These are phyloP conservation scores for Lampropteryx suffumata DNA, from an alignment of 2,888 invertebrate species.

Conservation along the genomic window DNA sequence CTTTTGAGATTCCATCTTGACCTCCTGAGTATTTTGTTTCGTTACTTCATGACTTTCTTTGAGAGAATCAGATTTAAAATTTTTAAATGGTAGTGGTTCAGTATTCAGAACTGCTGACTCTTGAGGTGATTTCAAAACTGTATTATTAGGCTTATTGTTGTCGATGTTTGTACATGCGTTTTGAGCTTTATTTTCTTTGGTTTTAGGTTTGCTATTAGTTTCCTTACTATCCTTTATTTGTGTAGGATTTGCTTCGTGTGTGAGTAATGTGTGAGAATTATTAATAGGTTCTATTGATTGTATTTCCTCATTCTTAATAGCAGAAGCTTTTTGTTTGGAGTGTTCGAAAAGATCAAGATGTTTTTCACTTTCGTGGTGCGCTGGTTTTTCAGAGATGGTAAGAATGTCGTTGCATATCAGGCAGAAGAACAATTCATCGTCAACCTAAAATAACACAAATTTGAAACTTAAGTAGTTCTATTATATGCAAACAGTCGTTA, in stretches of 20 bases:
- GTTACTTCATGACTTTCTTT: neutral
- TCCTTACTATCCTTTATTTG: neutral
- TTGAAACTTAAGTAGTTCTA: no score
- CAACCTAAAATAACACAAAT: constrained; percentile 41
- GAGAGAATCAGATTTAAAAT: neutral
- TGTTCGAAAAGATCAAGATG: constrained; percentile 13
- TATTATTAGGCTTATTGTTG: neutral
- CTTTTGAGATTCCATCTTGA: neutral
- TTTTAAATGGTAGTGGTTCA: neutral
- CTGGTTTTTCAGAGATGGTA: constrained; percentile 10
- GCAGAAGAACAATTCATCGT: constrained; percentile 51
- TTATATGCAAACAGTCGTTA: no score
- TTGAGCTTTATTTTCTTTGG: constrained; percentile 1
- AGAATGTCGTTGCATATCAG: constrained; percentile 49
- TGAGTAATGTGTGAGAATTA: constrained; percentile 3
- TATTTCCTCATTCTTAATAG: neutral
- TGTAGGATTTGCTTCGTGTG: neutral
- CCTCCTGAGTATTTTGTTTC: neutral
- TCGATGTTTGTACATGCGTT: constrained; percentile 8
- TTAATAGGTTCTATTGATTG: neutral
- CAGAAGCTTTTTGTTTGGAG: constrained; percentile 8
- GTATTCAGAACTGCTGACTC: neutral
- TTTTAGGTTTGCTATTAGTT: neutral
- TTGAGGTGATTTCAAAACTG: constrained; percentile 3
- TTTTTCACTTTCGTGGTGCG: constrained; percentile 15